Evolutionary conservation across 2,888 invertebrate genomes (phyloP).

Genomic region (Ophioninae sp.): DNA sequence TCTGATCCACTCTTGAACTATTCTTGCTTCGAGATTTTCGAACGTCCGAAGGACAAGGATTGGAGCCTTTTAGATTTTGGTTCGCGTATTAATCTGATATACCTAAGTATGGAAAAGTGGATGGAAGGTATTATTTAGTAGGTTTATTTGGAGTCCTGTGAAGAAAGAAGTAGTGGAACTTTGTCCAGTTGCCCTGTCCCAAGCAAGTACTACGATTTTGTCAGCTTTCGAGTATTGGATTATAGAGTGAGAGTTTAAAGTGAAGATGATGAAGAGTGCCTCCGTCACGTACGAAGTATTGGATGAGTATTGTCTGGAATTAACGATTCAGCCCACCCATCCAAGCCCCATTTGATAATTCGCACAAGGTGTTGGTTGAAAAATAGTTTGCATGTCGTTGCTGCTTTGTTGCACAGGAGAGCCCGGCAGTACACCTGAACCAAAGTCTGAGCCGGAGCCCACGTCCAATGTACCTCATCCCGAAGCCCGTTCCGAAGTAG

Average conservation of each 20-base stretch:
- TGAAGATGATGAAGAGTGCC: conserved; percentile 17
- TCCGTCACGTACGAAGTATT: neutral
- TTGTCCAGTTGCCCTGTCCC: conserved; percentile 34
- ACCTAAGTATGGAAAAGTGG: conserved; percentile 47
- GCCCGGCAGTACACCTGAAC: conserved; percentile 75
- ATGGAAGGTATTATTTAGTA: conserved; percentile 47
- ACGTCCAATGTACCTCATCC: conserved; percentile 70
- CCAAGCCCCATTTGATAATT: conserved; percentile 45
- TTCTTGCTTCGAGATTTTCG: conserved; percentile 22
- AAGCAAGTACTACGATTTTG: conserved; percentile 35
- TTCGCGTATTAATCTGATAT: conserved; percentile 22
- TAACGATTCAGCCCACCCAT: conserved; percentile 30
- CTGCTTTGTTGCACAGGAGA: conserved; percentile 81
- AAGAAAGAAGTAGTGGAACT: conserved; percentile 47
- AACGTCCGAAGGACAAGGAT: neutral
- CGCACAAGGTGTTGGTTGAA: conserved; percentile 65
- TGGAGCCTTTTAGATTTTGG: conserved; percentile 22
- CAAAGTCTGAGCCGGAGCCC: conserved; percentile 77
- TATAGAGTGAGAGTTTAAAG: conserved; percentile 15
- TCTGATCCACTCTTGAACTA: conserved; percentile 7
- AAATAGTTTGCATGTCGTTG: conserved; percentile 74
- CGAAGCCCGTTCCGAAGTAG: conserved; percentile 73
- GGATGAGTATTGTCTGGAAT: conserved; percentile 1
- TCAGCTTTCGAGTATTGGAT: conserved; percentile 37
- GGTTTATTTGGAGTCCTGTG: conserved; percentile 38